Evolutionary conservation across 1,140 invertebrate species (phyloP).

Genomic region (Planococcus citri): DNA sequence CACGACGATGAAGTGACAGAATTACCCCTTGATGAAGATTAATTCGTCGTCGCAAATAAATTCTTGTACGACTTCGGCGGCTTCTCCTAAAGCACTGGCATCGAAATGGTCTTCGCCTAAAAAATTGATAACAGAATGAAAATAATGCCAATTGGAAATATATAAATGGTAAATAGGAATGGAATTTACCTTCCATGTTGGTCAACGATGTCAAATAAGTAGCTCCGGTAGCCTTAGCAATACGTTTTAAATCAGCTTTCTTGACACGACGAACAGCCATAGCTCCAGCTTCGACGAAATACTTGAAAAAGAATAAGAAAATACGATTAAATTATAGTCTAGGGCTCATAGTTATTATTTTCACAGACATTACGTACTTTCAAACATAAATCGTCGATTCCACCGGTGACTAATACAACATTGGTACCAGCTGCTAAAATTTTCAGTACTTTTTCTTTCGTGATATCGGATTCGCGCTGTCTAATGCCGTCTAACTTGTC

Average conservation of each 20-base stretch:
- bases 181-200: constrained; percentile 66
- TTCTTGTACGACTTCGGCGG: constrained; percentile 92
- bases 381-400: constrained; percentile 96
- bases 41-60: constrained; percentile 96
- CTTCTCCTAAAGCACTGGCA: constrained; percentile 78
- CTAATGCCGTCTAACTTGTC: constrained; percentile 89
- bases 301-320: constrained; percentile 43
- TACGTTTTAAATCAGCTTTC: constrained; percentile 89
- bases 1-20: too few species aligned
- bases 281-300: constrained; percentile 92
- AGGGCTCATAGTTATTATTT: too few species aligned
- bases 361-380: too few species aligned
- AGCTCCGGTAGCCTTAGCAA: constrained; percentile 98
- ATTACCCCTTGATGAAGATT: constrained; percentile 77
- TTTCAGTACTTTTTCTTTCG: constrained; percentile 94
- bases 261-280: constrained; percentile 96
- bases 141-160: constrained; percentile 37
- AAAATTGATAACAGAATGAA: too few species aligned
- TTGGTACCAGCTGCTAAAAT: constrained; percentile 89
- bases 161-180: neutral
- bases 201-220: constrained; percentile 82
- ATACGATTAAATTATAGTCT: too few species aligned
- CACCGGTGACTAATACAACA: constrained; percentile 87
- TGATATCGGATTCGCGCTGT: constrained; percentile 90
- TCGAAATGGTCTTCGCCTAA: constrained; percentile 88